Percentiles rank a stretch among this genome's conserved stretches.
These are phyloP conservation scores for Doris montereyensis DNA, from an alignment of 2,888 invertebrate genomes.

Conservation along the genomic window DNA sequence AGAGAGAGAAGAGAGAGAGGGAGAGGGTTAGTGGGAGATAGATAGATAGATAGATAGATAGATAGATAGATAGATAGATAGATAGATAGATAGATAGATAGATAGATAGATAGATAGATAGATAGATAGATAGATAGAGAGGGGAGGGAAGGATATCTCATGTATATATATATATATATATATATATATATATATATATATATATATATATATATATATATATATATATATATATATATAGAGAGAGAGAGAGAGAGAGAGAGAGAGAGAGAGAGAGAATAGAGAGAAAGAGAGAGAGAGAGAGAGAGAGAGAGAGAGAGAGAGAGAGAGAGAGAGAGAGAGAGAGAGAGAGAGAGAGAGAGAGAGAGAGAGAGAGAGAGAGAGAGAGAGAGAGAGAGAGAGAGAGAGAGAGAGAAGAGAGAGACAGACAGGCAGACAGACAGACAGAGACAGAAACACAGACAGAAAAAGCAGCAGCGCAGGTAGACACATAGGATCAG, in stretches of 20 bases:
- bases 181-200: no score
- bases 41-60: not conserved
- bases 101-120: not conserved
- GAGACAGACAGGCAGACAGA: no score
- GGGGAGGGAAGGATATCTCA: no score
- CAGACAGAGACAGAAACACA: no score
- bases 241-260: no score
- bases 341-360: slow-evolving; percentile 20
- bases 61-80: not conserved
- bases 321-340: slow-evolving; percentile 6
- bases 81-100: not conserved
- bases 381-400: slow-evolving; percentile 11
- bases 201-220: no score
- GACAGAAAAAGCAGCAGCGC: not conserved
- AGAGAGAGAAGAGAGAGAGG: not conserved
- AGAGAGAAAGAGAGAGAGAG: no score
- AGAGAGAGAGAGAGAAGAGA: not conserved
- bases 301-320: not conserved
- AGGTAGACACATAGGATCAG: not conserved
- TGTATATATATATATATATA: no score
- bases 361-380: slow-evolving; percentile 16
- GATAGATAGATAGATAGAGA: no score
- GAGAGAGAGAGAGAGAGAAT: no score
- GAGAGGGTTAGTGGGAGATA: not conserved
- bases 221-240: no score